phyloP scores from a whole-genome alignment of 2,797 vertebrate genomes.

The Mionectes olivaceus region DNA sequence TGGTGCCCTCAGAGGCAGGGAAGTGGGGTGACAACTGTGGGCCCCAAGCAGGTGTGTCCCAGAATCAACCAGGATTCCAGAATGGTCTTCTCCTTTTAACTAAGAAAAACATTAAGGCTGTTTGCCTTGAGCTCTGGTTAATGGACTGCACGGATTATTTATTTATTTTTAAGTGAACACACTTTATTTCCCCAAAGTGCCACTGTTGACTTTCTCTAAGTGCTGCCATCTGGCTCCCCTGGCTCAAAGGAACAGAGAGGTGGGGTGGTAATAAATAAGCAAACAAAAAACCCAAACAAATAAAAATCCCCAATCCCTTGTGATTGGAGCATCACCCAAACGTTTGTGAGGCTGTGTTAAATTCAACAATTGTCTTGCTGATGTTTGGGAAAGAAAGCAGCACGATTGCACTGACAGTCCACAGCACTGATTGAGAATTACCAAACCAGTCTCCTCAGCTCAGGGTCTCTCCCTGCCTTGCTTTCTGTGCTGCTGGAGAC shows the following conservation, averaged over 20 bases:
- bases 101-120: constrained; percentile 49
- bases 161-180: constrained; percentile 63
- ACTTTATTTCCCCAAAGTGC: constrained; percentile 64
- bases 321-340: neutral
- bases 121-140: constrained; percentile 61
- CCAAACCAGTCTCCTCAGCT: constrained; percentile 42
- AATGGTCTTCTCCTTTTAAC: constrained; percentile 41
- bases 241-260: neutral
- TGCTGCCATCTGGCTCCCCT: constrained; percentile 58
- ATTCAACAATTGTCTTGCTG: constrained; percentile 12
- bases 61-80: neutral
- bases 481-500: constrained; percentile 1
- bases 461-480: neutral
- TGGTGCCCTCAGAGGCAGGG: rapidly evolving
- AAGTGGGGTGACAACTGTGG: rapidly evolving
- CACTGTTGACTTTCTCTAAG: constrained; percentile 43
- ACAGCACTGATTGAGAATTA: constrained; percentile 23
- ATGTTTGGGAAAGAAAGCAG: constrained; percentile 15
- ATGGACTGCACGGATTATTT: constrained; percentile 50
- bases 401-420: neutral
- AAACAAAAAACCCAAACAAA: constrained; percentile 40
- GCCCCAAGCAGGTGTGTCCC: neutral
- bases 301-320: neutral
- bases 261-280: constrained; percentile 13
- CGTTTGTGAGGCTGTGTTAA: neutral